These are phyloP conservation scores for Rachycentron canadum DNA, from an alignment of 2,797 vertebrate species.

Conservation along the genomic window DNA sequence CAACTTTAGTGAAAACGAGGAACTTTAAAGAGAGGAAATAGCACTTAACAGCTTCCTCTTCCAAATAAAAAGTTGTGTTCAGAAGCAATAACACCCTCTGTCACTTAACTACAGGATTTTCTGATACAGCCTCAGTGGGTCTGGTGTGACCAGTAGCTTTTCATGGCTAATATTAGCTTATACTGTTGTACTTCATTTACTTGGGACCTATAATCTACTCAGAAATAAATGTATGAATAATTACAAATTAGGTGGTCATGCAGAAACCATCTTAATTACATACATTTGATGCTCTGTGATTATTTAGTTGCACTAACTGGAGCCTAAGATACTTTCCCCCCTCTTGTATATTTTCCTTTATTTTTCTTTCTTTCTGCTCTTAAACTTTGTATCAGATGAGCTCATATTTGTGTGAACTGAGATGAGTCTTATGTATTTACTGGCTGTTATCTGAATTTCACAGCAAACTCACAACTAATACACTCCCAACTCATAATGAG, in stretches of 20 bases:
- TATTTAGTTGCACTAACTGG: too few relatives aligned
- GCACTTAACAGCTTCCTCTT: background rate
- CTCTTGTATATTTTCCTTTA: background rate
- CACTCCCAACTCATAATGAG: conserved; percentile 41
- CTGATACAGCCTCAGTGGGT: background rate
- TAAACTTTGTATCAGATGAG: background rate
- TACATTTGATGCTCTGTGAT: too few relatives aligned
- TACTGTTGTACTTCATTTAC: background rate
- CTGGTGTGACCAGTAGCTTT: background rate
- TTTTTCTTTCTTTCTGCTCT: too few relatives aligned
- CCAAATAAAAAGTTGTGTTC: background rate
- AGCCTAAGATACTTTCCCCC: background rate
- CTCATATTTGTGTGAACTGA: background rate
- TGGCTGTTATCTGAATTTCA: conserved; percentile 20
- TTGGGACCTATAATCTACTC: background rate
- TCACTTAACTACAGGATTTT: background rate
- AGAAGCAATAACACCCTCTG: background rate
- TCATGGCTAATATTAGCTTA: background rate
- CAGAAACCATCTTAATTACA: too few relatives aligned
- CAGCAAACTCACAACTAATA: conserved; percentile 9
- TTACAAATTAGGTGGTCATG: too few relatives aligned
- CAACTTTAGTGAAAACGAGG: background rate
- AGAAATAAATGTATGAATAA: too few relatives aligned
- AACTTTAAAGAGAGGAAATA: background rate
- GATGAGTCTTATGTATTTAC: background rate